phyloP scores from a whole-genome alignment of 2,113 vertebrate genomes.

The Chitala chitala region DNA sequence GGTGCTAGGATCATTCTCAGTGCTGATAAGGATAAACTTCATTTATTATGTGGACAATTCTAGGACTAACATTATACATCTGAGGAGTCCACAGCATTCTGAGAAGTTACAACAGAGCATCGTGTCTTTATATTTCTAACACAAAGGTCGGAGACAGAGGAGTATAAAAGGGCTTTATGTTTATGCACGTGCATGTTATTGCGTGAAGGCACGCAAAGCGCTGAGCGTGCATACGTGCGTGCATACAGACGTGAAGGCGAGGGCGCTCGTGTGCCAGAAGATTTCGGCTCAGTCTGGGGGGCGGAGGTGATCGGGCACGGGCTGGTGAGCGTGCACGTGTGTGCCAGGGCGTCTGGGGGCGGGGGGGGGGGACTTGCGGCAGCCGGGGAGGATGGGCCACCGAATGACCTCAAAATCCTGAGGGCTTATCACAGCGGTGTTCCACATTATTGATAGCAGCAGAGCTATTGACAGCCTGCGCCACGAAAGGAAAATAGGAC shows the following conservation, averaged over 20 bases:
- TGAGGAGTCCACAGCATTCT: no score
- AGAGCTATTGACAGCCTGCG: conserved; percentile 97
- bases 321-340: conserved; percentile 25
- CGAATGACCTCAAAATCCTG: conserved; percentile 76
- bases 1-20: no score
- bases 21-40: no score
- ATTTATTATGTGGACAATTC: no score
- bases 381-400: conserved; percentile 63
- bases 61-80: no score
- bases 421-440: conserved; percentile 80
- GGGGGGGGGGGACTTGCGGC: conserved; percentile 29
- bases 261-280: background rate
- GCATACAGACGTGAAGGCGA: background rate
- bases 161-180: no score
- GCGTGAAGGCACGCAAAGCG: no score
- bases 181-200: no score
- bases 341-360: background rate
- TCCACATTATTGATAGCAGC: conserved; percentile 97
- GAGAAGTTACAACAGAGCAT: no score
- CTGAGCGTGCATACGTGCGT: background rate
- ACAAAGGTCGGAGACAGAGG: no score
- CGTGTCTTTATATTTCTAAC: no score
- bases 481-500: conserved; percentile 86
- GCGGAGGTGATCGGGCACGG: background rate
- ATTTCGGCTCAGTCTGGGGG: no score